Percentiles rank a stretch among this genome's conserved stretches.
These are phyloP conservation scores for Ceratosolen fusciceps DNA, from an alignment of 1,140 invertebrate genomes.

Conservation along the genomic window DNA sequence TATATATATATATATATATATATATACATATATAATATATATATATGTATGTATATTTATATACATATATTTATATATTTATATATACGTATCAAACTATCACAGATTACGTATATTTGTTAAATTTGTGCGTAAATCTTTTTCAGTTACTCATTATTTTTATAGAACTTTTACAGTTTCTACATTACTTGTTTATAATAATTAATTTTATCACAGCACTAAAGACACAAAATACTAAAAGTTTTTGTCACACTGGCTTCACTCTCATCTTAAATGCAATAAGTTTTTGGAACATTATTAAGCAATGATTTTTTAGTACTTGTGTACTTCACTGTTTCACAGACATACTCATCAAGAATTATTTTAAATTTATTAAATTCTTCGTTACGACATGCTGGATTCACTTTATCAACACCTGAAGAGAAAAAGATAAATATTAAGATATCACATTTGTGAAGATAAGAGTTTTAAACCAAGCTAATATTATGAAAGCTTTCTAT, in stretches of 20 bases:
- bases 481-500: slow-evolving; percentile 27
- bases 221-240: slow-evolving; percentile 41
- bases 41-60: too few relatives aligned
- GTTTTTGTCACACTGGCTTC: slow-evolving; percentile 54
- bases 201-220: slow-evolving; percentile 40
- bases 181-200: slow-evolving; percentile 20
- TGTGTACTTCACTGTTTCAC: slow-evolving; percentile 18
- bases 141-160: background rate
- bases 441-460: slow-evolving; percentile 5
- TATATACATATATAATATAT: too few relatives aligned
- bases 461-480: slow-evolving; percentile 15
- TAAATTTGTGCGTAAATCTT: background rate
- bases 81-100: slow-evolving; percentile 25
- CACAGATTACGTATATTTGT: slow-evolving; percentile 14
- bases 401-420: slow-evolving; percentile 27
- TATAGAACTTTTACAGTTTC: slow-evolving; percentile 7
- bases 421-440: slow-evolving; percentile 29
- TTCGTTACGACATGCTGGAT: slow-evolving; percentile 23
- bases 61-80: too few relatives aligned
- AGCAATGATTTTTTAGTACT: background rate
- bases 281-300: slow-evolving; percentile 26
- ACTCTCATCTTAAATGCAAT: slow-evolving; percentile 48
- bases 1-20: background rate
- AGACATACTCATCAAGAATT: background rate
- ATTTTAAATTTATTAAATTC: slow-evolving; percentile 8